Conservation (phyloP, 2,113 vertebrate genomes). For the Tragelaphus strepsiceros region DNA sequence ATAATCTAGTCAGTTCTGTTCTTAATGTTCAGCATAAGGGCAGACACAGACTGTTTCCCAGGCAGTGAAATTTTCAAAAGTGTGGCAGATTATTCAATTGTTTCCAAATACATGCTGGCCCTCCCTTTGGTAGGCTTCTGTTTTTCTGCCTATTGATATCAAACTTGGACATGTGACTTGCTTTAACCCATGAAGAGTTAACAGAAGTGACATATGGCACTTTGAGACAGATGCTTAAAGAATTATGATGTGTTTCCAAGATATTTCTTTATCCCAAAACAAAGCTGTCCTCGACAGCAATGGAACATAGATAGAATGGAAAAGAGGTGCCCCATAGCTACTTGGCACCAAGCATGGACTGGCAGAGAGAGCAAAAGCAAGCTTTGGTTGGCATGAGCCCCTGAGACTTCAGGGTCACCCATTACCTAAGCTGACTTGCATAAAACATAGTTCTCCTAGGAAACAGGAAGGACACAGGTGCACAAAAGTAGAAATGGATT, state of each 20-base stretch:
- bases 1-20: not conserved
- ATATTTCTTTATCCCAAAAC: not conserved
- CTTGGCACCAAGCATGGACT: rapidly evolving
- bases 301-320: not conserved
- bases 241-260: not conserved
- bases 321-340: rapidly evolving
- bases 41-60: not conserved
- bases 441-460: not conserved
- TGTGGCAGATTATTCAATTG: rapidly evolving
- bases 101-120: not conserved
- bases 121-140: too few relatives aligned
- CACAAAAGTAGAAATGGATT: not conserved
- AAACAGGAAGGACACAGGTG: not conserved
- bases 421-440: not conserved
- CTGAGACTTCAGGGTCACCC: not conserved
- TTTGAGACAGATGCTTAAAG: not conserved
- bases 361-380: not conserved
- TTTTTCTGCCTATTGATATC: not conserved
- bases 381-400: not conserved
- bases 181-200: not conserved
- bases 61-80: too few relatives aligned
- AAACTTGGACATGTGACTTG: not conserved
- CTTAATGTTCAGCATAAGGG: not conserved
- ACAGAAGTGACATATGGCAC: not conserved
- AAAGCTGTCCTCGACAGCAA: rapidly evolving